These are phyloP conservation scores for Mormoops blainvillei DNA, from an alignment of 2,113 vertebrate species.

Conservation along the genomic window DNA sequence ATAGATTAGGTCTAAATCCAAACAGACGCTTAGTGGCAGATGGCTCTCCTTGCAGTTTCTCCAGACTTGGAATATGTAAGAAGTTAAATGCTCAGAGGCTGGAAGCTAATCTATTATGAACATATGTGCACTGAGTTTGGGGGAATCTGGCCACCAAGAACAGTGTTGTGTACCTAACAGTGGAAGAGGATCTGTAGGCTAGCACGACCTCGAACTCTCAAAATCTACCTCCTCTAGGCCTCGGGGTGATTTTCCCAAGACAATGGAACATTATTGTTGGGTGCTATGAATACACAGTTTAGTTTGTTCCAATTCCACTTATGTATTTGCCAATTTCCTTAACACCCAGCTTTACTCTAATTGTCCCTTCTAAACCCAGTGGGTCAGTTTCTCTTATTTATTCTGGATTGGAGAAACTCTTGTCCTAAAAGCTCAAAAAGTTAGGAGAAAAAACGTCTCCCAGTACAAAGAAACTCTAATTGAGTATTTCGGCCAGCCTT, in stretches of 20 bases:
- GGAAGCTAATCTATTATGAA: conserved; percentile 41
- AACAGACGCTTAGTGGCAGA: conserved; percentile 57
- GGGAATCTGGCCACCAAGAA: not conserved
- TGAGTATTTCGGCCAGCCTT: not conserved
- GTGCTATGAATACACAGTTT: not conserved
- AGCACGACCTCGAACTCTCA: not conserved
- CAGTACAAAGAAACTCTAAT: not conserved
- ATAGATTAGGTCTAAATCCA: conserved; percentile 60
- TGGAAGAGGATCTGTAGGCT: not conserved
- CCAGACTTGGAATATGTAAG: conserved; percentile 53
- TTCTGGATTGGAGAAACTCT: not conserved
- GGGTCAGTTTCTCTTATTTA: not conserved
- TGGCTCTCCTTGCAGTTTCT: conserved; percentile 59
- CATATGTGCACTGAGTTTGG: conserved; percentile 24
- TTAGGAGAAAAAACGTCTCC: not conserved
- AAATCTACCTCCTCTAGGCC: not conserved
- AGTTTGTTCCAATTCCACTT: not conserved
- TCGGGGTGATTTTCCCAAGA: not conserved
- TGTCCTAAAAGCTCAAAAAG: not conserved
- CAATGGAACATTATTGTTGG: not conserved
- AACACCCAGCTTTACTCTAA: not conserved
- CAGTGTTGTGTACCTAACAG: not conserved
- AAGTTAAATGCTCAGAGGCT: conserved; percentile 29
- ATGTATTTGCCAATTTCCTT: not conserved
- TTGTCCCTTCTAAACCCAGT: not conserved